Percentiles rank a stretch among this genome's conserved stretches.
Evolutionary conservation across 1,140 invertebrate species (phyloP).

Genomic region (Drosophila sp.): DNA sequence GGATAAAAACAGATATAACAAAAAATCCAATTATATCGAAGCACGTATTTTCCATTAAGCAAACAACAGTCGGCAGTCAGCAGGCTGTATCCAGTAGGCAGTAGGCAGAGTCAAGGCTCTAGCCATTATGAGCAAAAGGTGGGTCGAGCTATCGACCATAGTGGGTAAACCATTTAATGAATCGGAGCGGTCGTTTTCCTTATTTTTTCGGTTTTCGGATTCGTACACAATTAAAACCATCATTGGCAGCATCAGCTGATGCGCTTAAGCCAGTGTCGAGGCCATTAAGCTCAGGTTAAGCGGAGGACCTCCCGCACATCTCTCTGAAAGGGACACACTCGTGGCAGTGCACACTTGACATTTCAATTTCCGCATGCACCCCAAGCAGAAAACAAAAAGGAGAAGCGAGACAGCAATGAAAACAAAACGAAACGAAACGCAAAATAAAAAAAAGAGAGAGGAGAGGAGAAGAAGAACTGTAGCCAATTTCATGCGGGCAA

Average conservation of each 20-base stretch:
- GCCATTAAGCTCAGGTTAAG: conserved; percentile 53
- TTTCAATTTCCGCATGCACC: conserved; percentile 71
- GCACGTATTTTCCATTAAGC: conserved; percentile 75
- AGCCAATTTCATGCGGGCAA: conserved; percentile 72
- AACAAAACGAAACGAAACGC: conserved; percentile 16
- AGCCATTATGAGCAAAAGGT: conserved; percentile 56
- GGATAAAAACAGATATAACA: conserved; percentile 53
- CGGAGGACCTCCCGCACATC: neutral
- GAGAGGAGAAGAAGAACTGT: conserved; percentile 37
- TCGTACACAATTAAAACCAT: conserved; percentile 64
- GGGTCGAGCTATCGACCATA: neutral
- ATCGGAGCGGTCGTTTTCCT: conserved; percentile 26
- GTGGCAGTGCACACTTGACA: conserved; percentile 66
- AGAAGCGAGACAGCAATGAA: conserved; percentile 23
- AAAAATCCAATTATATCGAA: conserved; percentile 72
- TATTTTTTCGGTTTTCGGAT: neutral
- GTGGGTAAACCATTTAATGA: conserved; percentile 39
- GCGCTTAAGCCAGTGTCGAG: conserved; percentile 46
- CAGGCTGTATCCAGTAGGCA: conserved; percentile 36
- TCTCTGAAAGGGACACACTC: conserved; percentile 24
- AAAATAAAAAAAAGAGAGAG: conserved; percentile 28
- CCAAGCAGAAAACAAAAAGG: conserved; percentile 51
- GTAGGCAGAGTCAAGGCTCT: conserved; percentile 7
- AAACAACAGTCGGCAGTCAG: conserved; percentile 56
- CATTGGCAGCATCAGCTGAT: conserved; percentile 54